Conservation (phyloP, 2,797 vertebrate genomes). For the Sebastolobus alascanus region DNA sequence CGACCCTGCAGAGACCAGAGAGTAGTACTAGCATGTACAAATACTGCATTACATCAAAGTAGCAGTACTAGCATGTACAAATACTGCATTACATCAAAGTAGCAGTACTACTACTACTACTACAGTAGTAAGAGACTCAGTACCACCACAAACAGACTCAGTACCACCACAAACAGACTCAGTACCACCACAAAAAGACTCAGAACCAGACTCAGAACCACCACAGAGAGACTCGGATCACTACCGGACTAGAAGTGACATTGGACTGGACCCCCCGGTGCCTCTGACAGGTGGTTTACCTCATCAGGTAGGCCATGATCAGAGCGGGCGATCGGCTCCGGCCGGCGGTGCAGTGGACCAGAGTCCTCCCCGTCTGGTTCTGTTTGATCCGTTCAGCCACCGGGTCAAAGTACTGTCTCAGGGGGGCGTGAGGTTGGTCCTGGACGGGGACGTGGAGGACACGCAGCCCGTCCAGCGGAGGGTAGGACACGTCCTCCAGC, state of each 20-base stretch:
- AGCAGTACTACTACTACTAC: no score
- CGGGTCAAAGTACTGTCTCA: constrained; percentile 69
- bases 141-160: no score
- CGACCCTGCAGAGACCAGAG: constrained; percentile 43
- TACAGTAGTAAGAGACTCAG: no score
- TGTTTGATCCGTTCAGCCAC: constrained; percentile 75
- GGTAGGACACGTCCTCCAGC: constrained; percentile 54
- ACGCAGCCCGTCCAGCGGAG: constrained; percentile 51
- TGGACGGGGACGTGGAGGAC: constrained; percentile 68
- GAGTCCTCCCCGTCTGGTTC: constrained; percentile 69
- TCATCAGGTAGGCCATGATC: constrained; percentile 82
- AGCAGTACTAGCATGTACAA: no score
- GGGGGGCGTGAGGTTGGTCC: constrained; percentile 78
- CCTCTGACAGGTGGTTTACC: constrained; percentile 28
- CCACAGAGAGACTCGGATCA: no score
- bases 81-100: no score
- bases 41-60: no score
- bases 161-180: no score
- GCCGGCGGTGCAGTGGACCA: constrained; percentile 82
- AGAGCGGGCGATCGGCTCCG: constrained; percentile 79
- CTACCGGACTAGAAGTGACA: no score
- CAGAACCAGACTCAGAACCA: no score
- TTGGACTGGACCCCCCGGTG: neutral
- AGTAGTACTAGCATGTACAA: no score
- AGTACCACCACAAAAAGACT: no score